phyloP scores from a whole-genome alignment of 2,797 vertebrate species.

The Sebastes alutus region DNA sequence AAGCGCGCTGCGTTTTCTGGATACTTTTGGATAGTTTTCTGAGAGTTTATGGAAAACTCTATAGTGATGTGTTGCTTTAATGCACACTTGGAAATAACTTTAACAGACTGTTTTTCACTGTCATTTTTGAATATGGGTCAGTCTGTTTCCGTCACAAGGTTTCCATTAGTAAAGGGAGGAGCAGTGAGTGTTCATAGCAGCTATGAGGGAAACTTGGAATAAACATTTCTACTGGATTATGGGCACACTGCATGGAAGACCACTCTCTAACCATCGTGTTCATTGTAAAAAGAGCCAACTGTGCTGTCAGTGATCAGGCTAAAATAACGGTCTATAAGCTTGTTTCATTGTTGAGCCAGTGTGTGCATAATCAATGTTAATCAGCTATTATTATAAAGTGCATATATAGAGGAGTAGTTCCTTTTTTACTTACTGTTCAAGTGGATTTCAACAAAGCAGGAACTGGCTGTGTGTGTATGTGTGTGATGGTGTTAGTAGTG shows the following conservation, averaged over 20 bases:
- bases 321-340: background rate
- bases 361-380: background rate
- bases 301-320: background rate
- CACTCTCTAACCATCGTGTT: background rate
- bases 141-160: conserved; percentile 30
- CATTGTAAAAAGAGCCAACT: background rate
- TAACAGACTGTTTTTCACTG: background rate
- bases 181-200: background rate
- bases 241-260: background rate
- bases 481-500: background rate
- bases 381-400: background rate
- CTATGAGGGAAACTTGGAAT: background rate
- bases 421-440: background rate
- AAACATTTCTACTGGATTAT: background rate
- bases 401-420: background rate
- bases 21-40: background rate
- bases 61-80: background rate
- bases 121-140: conserved; percentile 26
- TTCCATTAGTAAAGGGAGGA: conserved; percentile 47
- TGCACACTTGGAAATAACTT: background rate
- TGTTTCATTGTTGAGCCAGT: background rate
- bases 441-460: conserved; percentile 13
- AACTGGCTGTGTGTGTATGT: background rate
- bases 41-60: background rate
- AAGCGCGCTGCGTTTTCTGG: background rate